Conservation (phyloP, 2,113 vertebrate genomes). For the Siphamia tubifer region DNA sequence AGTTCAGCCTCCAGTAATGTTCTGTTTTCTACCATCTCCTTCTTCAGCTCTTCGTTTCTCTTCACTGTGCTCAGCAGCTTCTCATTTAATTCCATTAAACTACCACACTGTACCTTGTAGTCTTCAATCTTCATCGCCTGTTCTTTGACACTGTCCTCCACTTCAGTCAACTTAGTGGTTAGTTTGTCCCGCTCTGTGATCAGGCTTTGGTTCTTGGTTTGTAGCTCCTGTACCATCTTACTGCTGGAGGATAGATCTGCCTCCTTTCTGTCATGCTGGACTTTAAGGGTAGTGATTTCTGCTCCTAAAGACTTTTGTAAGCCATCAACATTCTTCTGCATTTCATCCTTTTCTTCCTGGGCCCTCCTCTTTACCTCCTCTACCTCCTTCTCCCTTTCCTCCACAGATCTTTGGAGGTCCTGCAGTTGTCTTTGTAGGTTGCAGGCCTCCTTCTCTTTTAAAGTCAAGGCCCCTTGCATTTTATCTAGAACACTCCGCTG, state of each 20-base stretch:
- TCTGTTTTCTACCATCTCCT: constrained; percentile 69
- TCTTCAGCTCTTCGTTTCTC: constrained; percentile 72
- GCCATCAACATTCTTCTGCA: constrained; percentile 58
- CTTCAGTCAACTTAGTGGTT: constrained; percentile 53
- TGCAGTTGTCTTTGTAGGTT: constrained; percentile 82
- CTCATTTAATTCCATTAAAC: constrained; percentile 66
- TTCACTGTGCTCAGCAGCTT: constrained; percentile 64
- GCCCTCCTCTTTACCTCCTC: constrained; percentile 57
- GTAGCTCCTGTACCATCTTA: constrained; percentile 74
- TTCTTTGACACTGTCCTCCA: constrained; percentile 74
- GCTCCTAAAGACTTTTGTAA: constrained; percentile 77
- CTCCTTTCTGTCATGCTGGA: constrained; percentile 79
- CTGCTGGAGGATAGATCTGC: constrained; percentile 73
- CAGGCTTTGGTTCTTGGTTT: constrained; percentile 79
- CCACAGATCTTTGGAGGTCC: constrained; percentile 73
- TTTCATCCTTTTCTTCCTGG: constrained; percentile 72
- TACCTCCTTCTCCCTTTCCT: constrained; percentile 72
- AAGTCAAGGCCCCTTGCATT: constrained; percentile 73
- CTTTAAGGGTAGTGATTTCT: constrained; percentile 65
- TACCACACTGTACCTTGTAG: constrained; percentile 55
- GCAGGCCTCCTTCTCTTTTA: constrained; percentile 78
- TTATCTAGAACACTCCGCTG: constrained; percentile 66
- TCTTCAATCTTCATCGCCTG: constrained; percentile 59
- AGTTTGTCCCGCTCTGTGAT: constrained; percentile 78
- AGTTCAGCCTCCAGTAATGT: constrained; percentile 73